phyloP scores from a whole-genome alignment of 2,888 invertebrate species.

The Cenopis cana region DNA sequence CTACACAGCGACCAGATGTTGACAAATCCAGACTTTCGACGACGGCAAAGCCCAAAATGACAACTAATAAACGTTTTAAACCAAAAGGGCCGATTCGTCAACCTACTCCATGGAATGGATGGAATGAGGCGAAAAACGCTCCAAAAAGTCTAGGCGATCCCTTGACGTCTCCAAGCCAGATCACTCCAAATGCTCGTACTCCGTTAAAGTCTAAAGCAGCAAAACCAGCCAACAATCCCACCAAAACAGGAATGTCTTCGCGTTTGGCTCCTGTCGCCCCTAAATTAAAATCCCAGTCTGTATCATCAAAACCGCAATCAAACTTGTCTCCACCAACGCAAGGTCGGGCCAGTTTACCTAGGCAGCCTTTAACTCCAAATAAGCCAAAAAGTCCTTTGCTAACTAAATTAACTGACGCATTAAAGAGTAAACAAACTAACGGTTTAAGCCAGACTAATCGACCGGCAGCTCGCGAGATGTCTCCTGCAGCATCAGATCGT shows the following conservation, averaged over 20 bases:
- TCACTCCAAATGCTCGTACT: neutral
- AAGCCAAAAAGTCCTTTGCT: conserved; percentile 55
- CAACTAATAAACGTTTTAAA: conserved; percentile 19
- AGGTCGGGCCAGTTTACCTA: neutral
- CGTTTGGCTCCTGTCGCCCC: conserved; percentile 2
- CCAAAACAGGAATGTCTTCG: conserved; percentile 11
- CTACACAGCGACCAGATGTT: conserved; percentile 39
- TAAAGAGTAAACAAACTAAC: conserved; percentile 52
- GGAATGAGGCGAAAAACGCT: neutral
- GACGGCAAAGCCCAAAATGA: conserved; percentile 21
- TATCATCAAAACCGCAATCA: conserved; percentile 17
- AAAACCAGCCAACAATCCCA: neutral
- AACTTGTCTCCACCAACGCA: conserved; percentile 5
- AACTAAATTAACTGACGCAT: conserved; percentile 58
- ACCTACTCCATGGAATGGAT: conserved; percentile 30
- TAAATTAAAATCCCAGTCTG: conserved; percentile 8
- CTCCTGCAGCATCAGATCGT: conserved; percentile 58
- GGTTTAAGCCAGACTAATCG: neutral
- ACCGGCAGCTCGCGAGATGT: conserved; percentile 48
- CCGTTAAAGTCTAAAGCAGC: conserved; percentile 2
- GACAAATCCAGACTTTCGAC: conserved; percentile 14
- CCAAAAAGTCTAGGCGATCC: conserved; percentile 14
- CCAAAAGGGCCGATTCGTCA: conserved; percentile 23
- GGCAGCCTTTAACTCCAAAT: conserved; percentile 49
- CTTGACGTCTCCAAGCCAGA: conserved; percentile 12